Evolutionary conservation across 2,113 vertebrate species (phyloP).

Genomic region (Trichechus manatus): DNA sequence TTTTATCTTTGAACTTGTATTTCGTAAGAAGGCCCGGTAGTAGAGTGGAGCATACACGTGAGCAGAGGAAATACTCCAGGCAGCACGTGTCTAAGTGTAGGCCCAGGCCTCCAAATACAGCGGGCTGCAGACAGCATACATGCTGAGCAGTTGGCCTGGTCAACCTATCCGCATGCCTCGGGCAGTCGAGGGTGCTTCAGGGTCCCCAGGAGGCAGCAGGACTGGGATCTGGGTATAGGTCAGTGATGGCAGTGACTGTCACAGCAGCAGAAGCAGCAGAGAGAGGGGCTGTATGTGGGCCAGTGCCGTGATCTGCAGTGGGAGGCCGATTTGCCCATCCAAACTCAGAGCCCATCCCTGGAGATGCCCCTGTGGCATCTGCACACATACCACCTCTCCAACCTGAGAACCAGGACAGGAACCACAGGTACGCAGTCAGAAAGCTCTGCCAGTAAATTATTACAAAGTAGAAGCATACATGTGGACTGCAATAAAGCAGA

Average conservation of each 20-base stretch:
- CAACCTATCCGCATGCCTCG: background rate
- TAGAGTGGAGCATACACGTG: background rate
- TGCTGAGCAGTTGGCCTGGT: background rate
- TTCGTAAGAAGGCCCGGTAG: background rate
- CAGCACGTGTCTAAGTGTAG: background rate
- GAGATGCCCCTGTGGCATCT: background rate
- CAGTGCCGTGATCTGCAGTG: background rate
- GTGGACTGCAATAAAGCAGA: background rate
- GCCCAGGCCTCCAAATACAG: background rate
- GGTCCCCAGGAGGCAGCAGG: background rate
- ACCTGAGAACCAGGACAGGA: background rate
- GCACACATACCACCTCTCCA: background rate
- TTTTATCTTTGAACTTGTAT: background rate
- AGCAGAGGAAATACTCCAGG: background rate
- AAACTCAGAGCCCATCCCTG: background rate
- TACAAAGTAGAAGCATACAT: background rate
- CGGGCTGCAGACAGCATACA: too few relatives aligned
- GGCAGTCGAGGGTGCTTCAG: background rate
- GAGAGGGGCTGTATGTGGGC: background rate
- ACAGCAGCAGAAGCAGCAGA: background rate
- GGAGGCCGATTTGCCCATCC: background rate
- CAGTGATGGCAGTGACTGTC: rapidly evolving
- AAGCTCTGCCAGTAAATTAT: background rate
- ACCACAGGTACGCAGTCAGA: background rate
- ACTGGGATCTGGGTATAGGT: too few relatives aligned